Evolutionary conservation across 1,140 invertebrate species (phyloP).

Genomic region (Chironomus tepperi): DNA sequence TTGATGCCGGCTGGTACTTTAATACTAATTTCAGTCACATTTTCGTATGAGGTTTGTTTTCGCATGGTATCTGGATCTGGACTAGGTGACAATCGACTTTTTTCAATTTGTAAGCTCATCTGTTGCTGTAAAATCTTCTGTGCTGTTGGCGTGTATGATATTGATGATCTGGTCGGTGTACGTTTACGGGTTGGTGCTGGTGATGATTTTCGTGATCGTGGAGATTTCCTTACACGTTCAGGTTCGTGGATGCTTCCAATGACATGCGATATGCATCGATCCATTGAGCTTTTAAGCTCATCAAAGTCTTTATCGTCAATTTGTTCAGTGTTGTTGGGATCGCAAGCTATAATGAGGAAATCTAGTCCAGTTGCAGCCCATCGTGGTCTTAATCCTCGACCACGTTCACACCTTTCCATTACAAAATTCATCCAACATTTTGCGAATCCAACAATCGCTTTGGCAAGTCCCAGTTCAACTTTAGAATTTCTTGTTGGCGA

Average conservation of each 20-base stretch:
- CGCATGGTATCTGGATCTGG: constrained; percentile 27
- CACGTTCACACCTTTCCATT: constrained; percentile 67
- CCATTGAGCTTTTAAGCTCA: constrained; percentile 59
- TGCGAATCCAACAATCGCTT: constrained; percentile 63
- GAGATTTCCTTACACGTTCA: constrained; percentile 41
- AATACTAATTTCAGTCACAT: constrained; percentile 15
- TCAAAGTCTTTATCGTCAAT: constrained; percentile 70
- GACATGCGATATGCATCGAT: constrained; percentile 70
- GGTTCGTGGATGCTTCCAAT: constrained; percentile 53
- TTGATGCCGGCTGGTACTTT: constrained; percentile 21
- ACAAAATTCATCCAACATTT: constrained; percentile 83
- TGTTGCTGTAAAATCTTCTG: constrained; percentile 36
- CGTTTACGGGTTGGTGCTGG: constrained; percentile 35
- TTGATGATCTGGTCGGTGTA: constrained; percentile 36
- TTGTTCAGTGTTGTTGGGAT: constrained; percentile 66
- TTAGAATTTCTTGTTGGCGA: constrained; percentile 31
- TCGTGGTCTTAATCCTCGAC: constrained; percentile 68
- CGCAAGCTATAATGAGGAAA: constrained; percentile 71
- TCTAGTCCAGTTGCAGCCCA: constrained; percentile 82
- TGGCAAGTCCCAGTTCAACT: constrained; percentile 33
- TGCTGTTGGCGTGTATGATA: constrained; percentile 37
- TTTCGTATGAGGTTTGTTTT: constrained; percentile 24
- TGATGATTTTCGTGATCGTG: constrained; percentile 39
- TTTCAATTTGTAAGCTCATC: constrained; percentile 37
- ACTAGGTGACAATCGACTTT: background rate